Base-by-base conservation (phyloP, 2,888 invertebrate species). In the Ectobius pallidus region DNA sequence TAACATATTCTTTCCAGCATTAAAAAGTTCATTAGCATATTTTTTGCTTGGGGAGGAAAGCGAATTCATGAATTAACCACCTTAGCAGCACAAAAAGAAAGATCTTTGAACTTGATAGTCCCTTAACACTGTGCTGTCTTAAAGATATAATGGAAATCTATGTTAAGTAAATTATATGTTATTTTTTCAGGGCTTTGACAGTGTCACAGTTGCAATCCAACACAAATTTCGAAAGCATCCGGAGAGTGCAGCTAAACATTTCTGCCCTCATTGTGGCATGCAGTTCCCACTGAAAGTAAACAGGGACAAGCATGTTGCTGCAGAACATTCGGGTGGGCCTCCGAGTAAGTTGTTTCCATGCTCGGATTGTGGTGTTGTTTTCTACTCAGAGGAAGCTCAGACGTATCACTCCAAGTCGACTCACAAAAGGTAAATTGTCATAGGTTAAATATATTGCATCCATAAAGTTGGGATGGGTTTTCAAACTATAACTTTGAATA, bases 211-310 rank as follows among this genome's bases (percentile, higher is more conserved):
- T 75, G 89, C 90, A 3, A 89, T 91, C 77, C 87, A 89, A 78
- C 90, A 91, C 83, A 89, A 89, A 81, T 90, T 89, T 80, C 87
- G 87, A 79, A 84, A 87, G 76, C 90, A 91, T 83, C 88, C 88
- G 1, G 86, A 88, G 75, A 87, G 87, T 79, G 86, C 86, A 61
- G 84, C 86, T 25, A 90, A 90, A 80, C 86, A 89, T 81, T 90
- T 88, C 80, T 91, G 90, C 75, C 86, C 87, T 30, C 87, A 87
- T 83, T 91, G 91, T 80, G 90, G 90, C 9, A 90, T 88, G 84
- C 87, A 90, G 70, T 91, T 90, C 80, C 89, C 90, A 11, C 83
- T 91, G 79, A 89, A 89, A 78, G 79, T 79, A 73, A 75, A 89
- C 27, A 85, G 86, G 76, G 89, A 89, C 78, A 87, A 86, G 77